Evolutionary conservation across 2,113 vertebrate species (phyloP).

Genomic region (Sclerurus mexicanus): DNA sequence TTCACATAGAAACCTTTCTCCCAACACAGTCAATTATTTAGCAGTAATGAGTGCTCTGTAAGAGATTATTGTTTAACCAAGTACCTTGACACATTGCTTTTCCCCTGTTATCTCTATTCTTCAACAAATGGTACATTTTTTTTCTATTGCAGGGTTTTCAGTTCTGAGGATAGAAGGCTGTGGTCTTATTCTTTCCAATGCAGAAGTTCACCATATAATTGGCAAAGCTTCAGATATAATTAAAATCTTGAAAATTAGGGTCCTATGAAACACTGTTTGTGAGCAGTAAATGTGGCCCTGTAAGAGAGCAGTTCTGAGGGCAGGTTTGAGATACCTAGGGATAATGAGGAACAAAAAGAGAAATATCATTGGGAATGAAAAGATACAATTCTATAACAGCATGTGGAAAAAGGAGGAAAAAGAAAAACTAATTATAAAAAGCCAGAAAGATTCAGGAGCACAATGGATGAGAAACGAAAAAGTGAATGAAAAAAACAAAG

Average conservation of each 20-base stretch:
- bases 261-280: slow-evolving; percentile 21
- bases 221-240: slow-evolving; percentile 47
- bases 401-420: neutral
- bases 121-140: slow-evolving; percentile 60
- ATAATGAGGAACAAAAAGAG: neutral
- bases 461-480: neutral
- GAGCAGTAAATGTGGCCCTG: neutral
- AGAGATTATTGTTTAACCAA: slow-evolving; percentile 68
- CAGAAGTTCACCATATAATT: slow-evolving; percentile 35
- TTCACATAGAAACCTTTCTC: slow-evolving; percentile 64
- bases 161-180: slow-evolving; percentile 28
- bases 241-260: slow-evolving; percentile 57
- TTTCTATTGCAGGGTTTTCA: slow-evolving; percentile 55
- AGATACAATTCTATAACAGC: neutral
- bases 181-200: slow-evolving; percentile 19
- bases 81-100: slow-evolving; percentile 62
- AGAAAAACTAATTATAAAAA: neutral
- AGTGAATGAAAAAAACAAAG: neutral
- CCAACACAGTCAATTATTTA: slow-evolving; percentile 71
- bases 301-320: neutral
- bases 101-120: slow-evolving; percentile 40
- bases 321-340: neutral
- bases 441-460: neutral
- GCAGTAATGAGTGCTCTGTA: slow-evolving; percentile 58
- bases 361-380: neutral